phyloP scores from a whole-genome alignment of 2,888 invertebrate genomes.

The Zaprionus lineosus region DNA sequence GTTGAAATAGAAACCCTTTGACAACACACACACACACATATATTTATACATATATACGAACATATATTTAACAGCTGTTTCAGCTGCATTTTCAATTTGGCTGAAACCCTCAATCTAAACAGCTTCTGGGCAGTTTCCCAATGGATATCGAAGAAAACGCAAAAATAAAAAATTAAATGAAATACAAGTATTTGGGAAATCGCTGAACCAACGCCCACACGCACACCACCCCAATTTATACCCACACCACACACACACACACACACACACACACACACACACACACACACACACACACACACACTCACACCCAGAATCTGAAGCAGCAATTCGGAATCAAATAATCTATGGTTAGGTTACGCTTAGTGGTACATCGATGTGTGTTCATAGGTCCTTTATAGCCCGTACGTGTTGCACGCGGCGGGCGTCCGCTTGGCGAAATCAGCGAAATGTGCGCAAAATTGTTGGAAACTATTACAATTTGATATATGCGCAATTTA shows the following conservation, averaged over 20 bases:
- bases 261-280: slow-evolving; percentile 9
- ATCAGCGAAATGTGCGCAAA: slow-evolving; percentile 65
- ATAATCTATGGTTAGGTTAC: slow-evolving; percentile 48
- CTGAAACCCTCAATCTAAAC: slow-evolving; percentile 44
- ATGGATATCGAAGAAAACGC: slow-evolving; percentile 3
- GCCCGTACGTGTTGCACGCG: slow-evolving; percentile 66
- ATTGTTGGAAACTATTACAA: slow-evolving; percentile 69
- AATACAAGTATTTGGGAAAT: slow-evolving; percentile 42
- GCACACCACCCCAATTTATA: too few species aligned
- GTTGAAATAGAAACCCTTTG: slow-evolving; percentile 36
- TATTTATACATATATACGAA: not conserved
- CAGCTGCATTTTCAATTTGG: slow-evolving; percentile 50
- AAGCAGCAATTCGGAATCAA: slow-evolving; percentile 49
- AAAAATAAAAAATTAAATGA: slow-evolving; percentile 47
- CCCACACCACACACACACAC: slow-evolving; percentile 1
- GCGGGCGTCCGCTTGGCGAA: slow-evolving; percentile 38
- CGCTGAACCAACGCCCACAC: slow-evolving; percentile 10
- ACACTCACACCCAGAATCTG: slow-evolving; percentile 1
- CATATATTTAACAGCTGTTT: slow-evolving; percentile 44
- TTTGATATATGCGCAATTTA: slow-evolving; percentile 72
- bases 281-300: not conserved
- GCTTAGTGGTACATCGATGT: slow-evolving; percentile 27
- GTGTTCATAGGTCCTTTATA: slow-evolving; percentile 52
- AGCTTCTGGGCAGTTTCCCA: slow-evolving; percentile 17
- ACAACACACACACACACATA: slow-evolving; percentile 5